Base-by-base conservation (phyloP, 2,797 vertebrate species). In the Hypotaenidia okinawae region DNA sequence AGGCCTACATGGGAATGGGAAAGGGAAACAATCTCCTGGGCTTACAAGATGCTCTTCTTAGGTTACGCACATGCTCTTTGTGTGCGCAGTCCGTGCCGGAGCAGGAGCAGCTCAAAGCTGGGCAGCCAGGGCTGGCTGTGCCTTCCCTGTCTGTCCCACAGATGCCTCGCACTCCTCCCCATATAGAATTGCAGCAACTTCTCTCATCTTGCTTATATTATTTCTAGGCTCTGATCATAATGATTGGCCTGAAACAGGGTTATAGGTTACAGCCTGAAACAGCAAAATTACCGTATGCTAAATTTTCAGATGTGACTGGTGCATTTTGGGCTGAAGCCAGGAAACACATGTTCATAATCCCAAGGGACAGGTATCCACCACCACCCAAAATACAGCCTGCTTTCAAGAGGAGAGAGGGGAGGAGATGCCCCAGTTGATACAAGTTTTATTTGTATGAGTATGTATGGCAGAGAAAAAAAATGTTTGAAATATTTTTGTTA, bases 11-110 rank as follows among this genome's bases (percentile, higher is more conserved):
- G 27, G 45, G 30, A 57, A 32, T 4, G 27, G 45, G 30, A 57
- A 27, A 3, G 76, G 33, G 35, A 69, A n/a, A 28, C 30, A 15
- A 66, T 23, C 41, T 61, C 47, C 39, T 27, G 55, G 9, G 30
- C 41, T 11, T 9, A 9, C 13, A 23, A 3, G 0, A 0, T n/a
- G 52, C 52, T 52, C 8, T 37, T 1, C 66, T 66, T 33, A 35
- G 47, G 54, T 79, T 47, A n/a, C 6, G 9, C 18, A 4, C 18
- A 0, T 0, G 2, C 19, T 68, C 35, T 39, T 67, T 9, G 2
- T 23, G 37, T 19, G 6, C 16, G 3, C 9, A 4, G 17, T 24
- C 24, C 0, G 0, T 61, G 47, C n/a, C 1, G 3, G 54, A 49
- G 63, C 49, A 90, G 3, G 54, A 49, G 63, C 49, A 90, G 37